A percentile compares a stretch with the other conserved stretches of the same genome.
Conservation (phyloP, 1,140 invertebrate species). For the Reticulitermes speratus region DNA sequence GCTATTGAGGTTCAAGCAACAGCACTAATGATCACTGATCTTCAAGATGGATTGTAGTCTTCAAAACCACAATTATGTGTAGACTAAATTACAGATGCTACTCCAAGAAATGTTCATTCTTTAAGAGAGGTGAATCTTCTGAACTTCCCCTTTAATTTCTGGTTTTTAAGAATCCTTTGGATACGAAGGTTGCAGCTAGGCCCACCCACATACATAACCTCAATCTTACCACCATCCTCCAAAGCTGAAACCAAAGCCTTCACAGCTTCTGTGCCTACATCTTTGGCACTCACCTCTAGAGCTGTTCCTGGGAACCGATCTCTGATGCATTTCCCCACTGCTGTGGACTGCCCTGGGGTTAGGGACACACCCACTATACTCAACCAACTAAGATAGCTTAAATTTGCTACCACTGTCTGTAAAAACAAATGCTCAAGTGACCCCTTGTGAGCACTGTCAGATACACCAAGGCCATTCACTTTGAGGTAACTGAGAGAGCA, state of each 20-base stretch:
- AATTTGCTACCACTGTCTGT: conserved; percentile 46
- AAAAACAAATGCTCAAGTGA: conserved; percentile 49
- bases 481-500: conserved; percentile 48
- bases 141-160: conserved; percentile 41
- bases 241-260: conserved; percentile 48
- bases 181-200: conserved; percentile 42
- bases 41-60: background rate
- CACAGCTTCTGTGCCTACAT: conserved; percentile 46
- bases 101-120: conserved; percentile 29
- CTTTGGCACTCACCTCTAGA: conserved; percentile 49
- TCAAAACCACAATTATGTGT: background rate
- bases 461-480: conserved; percentile 46
- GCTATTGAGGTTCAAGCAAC: no score
- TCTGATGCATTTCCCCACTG: conserved; percentile 49
- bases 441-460: conserved; percentile 44
- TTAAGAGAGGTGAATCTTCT: conserved; percentile 40
- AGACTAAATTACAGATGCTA: no score
- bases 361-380: conserved; percentile 49
- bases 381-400: conserved; percentile 49
- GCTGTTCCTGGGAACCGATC: conserved; percentile 47
- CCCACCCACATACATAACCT: conserved; percentile 49
- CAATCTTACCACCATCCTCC: conserved; percentile 48
- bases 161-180: conserved; percentile 39
- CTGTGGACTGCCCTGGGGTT: conserved; percentile 45
- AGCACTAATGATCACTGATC: no score